A percentile compares a stretch with the other conserved stretches of the same genome.
phyloP scores from a whole-genome alignment of 1,140 invertebrate species.

The Chironomus striatipennis region DNA sequence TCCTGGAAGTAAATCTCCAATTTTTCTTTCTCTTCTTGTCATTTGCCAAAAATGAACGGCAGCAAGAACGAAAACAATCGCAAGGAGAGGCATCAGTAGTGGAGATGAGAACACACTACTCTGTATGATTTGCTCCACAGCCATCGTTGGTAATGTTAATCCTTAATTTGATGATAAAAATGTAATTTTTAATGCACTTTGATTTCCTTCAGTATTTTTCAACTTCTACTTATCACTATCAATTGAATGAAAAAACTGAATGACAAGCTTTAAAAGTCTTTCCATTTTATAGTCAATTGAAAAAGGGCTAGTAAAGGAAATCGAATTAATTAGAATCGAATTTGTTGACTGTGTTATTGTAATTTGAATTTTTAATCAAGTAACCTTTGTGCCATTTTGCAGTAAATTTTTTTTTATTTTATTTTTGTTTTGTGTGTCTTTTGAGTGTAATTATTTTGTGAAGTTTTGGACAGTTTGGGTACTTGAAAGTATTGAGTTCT shows the following conservation, averaged over 20 bases:
- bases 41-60: constrained; percentile 31
- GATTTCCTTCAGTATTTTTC: not conserved
- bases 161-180: not conserved
- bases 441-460: too few species aligned
- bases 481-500: too few species aligned
- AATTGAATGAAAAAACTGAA: not conserved
- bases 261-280: not conserved
- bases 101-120: constrained; percentile 28
- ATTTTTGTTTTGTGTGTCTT: too few species aligned
- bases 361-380: not conserved
- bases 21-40: constrained; percentile 33
- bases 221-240: not conserved
- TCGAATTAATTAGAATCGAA: not conserved
- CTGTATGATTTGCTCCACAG: constrained; percentile 35
- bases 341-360: not conserved
- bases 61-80: constrained; percentile 32
- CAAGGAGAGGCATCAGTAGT: constrained; percentile 32
- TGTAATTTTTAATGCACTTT: not conserved
- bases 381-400: not conserved
- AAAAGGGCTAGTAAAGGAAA: not conserved
- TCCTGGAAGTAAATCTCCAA: constrained; percentile 29
- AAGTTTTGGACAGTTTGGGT: too few species aligned
- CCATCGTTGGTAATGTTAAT: constrained; percentile 28
- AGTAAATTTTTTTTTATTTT: not conserved
- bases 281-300: not conserved